Evolutionary conservation across 1,140 invertebrate genomes (phyloP).

Genomic region (Sweltsa coloradensis): DNA sequence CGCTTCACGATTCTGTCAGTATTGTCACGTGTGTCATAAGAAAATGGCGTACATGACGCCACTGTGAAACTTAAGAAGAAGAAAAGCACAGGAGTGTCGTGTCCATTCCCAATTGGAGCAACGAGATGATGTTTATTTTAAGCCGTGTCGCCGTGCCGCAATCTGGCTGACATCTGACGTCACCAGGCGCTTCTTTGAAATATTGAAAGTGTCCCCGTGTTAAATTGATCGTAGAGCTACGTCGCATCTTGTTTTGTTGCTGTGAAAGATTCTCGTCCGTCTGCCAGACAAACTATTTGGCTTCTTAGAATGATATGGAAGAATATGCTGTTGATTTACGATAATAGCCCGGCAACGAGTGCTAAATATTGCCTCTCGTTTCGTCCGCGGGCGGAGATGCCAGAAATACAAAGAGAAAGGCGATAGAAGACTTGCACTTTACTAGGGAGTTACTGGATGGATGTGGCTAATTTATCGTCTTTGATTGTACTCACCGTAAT

Average conservation of each 20-base stretch:
- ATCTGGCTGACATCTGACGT: constrained; percentile 1
- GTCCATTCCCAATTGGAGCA: too few species aligned
- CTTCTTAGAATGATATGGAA: constrained; percentile 14
- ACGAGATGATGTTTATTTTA: too few species aligned
- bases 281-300: not conserved
- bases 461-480: not conserved
- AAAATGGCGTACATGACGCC: too few species aligned
- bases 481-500: not conserved
- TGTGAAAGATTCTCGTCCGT: too few species aligned
- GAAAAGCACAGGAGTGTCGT: too few species aligned
- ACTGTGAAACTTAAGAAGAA: too few species aligned
- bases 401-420: not conserved
- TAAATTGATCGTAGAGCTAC: constrained; percentile 2
- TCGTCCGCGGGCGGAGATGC: not conserved
- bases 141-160: too few species aligned
- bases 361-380: constrained; percentile 15
- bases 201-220: constrained; percentile 2
- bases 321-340: constrained; percentile 17
- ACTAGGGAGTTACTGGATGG: not conserved
- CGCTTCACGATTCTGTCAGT: too few species aligned
- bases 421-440: not conserved
- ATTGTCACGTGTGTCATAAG: too few species aligned
- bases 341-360: constrained; percentile 15
- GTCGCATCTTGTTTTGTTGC: too few species aligned
- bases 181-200: not conserved